phyloP scores from a whole-genome alignment of 2,888 invertebrate genomes.

The Anodontia alba region DNA sequence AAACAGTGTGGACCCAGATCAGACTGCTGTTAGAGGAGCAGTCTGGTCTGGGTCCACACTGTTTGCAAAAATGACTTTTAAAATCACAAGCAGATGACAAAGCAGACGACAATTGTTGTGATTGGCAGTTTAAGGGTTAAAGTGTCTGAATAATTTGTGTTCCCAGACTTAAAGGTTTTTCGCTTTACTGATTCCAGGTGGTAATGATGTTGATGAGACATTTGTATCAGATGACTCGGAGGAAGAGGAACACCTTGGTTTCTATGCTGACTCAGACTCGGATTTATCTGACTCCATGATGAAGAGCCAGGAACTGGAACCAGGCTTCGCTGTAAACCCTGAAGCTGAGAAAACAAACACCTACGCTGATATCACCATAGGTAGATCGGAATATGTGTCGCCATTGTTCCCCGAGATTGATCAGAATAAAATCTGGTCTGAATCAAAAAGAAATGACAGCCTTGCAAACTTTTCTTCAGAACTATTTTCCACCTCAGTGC shows the following conservation, averaged over 20 bases:
- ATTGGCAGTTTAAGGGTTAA: no score
- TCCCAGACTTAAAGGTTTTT: no score
- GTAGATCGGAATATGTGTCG: conserved; percentile 29
- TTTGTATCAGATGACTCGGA: conserved; percentile 79
- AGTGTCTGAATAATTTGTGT: no score
- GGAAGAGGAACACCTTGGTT: conserved; percentile 81
- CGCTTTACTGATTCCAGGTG: conserved; percentile 56
- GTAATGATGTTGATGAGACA: conserved; percentile 68
- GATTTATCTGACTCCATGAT: conserved; percentile 81
- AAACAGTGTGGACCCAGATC: no score
- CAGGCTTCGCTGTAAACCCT: conserved; percentile 65
- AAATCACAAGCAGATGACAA: no score
- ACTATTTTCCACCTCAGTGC: conserved; percentile 78
- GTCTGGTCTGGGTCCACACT: no score
- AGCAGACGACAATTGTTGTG: no score
- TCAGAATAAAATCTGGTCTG: conserved; percentile 66
- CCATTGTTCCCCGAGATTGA: conserved; percentile 48
- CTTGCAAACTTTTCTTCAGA: conserved; percentile 78
- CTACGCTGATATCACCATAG: conserved; percentile 15
- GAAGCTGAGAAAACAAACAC: conserved; percentile 32
- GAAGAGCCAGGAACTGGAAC: conserved; percentile 80
- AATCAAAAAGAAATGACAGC: conserved; percentile 63
- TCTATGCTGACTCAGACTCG: conserved; percentile 79
- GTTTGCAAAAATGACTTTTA: no score
- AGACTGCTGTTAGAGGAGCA: no score